Evolutionary conservation across 2,797 vertebrate species (phyloP).

Genomic region (Arnoldichthys spilopterus): DNA sequence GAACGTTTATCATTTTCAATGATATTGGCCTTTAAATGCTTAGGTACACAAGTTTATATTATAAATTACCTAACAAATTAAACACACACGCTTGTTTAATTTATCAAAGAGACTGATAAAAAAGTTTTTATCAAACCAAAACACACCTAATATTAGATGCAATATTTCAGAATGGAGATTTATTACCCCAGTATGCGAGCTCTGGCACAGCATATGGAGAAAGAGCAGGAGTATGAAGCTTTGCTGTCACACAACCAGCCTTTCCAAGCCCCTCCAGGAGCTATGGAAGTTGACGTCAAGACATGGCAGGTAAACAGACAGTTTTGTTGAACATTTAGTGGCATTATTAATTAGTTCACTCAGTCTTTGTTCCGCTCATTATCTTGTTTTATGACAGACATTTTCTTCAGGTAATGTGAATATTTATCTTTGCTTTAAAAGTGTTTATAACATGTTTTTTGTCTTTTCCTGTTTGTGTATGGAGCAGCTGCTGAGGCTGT

Average conservation of each 20-base stretch:
- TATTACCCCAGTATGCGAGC: slow-evolving; percentile 76
- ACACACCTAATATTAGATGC: slow-evolving; percentile 26
- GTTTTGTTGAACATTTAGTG: background rate
- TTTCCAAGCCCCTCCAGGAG: slow-evolving; percentile 71
- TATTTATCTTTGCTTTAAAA: background rate
- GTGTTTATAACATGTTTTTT: background rate
- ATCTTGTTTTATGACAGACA: background rate
- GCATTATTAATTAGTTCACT: background rate
- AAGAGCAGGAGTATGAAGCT: slow-evolving; percentile 72
- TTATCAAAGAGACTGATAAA: too few species aligned
- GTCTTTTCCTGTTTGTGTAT: slow-evolving; percentile 18
- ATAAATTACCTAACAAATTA: too few species aligned
- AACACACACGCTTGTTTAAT: too few species aligned
- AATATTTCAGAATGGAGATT: slow-evolving; percentile 69
- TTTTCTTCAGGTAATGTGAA: background rate
- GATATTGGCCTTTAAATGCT: background rate
- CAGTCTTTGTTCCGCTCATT: too few species aligned
- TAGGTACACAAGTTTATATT: too few species aligned
- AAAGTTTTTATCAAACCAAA: too few species aligned
- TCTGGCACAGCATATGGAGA: slow-evolving; percentile 65
- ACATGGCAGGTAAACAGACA: slow-evolving; percentile 70
- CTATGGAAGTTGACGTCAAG: slow-evolving; percentile 77
- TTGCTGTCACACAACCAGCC: slow-evolving; percentile 64
- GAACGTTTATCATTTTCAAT: background rate
- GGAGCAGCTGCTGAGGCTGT: slow-evolving; percentile 78